Base-by-base conservation (phyloP, 2,797 vertebrate species). In the Nannoperca obscura region DNA sequence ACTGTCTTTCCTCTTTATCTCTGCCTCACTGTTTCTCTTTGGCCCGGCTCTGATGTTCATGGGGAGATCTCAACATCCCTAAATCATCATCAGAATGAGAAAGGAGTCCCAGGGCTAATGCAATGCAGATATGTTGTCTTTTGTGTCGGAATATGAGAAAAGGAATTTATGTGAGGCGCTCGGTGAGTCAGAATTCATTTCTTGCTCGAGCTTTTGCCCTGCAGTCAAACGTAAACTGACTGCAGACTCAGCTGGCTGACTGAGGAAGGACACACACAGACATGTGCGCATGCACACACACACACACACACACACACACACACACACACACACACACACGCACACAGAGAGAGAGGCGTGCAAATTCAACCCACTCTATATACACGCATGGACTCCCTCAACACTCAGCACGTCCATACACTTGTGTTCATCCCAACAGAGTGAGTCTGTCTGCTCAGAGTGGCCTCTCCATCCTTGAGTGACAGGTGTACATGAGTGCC, bases 401-500 rank as follows among this genome's bases (percentile, higher is more conserved):
- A 58, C 74, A 73, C 86, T 84, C 63, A 55, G 78, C 79, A 82
- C 81, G 86, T 83, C 65, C 78, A 88, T 81, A 79, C 54, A 73
- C 84, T 80, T 82, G 52, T 60, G 65, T 82, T 82, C 83, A 82
- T 67, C 68, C 81, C 85, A 81, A 69, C 60, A 77, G 76, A 78
- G 80, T 78, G 77, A 58, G 78, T 73, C 71, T 73, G 78, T 86
- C 67, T 67, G 24, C 87, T 83, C 62, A 60, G 70, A 68, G 74
- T 87, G 86, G 88, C 84, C 89, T 82, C 72, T 86, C 76, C 64
- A 78, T 87, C 87, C 87, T 80, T 96, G 96, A 97, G 85, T 96
- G 96, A 96, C 96, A 96, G 95, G 93, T 95, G 95, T 94, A 96
- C 95, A 94, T 75, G 93, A 93, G 90, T 89, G 93, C 92, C 93